These are phyloP conservation scores for Rhagonycha fulva DNA, from an alignment of 2,888 invertebrate species.

Conservation along the genomic window DNA sequence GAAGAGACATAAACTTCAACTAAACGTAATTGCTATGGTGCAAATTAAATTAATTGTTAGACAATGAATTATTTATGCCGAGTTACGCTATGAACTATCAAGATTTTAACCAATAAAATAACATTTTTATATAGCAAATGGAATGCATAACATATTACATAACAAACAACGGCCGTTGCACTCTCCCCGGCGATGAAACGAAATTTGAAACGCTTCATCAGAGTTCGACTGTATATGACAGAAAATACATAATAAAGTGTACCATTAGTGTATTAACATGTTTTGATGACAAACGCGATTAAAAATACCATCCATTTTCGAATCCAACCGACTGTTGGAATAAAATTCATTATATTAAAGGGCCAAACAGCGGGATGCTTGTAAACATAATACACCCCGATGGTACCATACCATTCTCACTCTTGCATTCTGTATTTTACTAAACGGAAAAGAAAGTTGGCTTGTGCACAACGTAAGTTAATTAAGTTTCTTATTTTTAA, in stretches of 20 bases:
- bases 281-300: not conserved
- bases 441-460: not conserved
- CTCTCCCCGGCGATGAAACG: not conserved
- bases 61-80: not conserved
- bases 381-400: not conserved
- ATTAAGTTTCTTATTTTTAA: not conserved
- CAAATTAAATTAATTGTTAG: not conserved
- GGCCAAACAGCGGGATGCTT: not conserved
- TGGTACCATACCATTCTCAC: not conserved
- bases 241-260: not conserved
- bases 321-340: not conserved
- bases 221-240: not conserved
- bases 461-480: not conserved
- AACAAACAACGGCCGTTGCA: not conserved
- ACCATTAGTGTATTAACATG: not conserved
- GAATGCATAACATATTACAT: not conserved
- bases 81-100: not conserved
- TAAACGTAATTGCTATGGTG: not conserved
- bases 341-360: not conserved
- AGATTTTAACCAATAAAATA: not conserved
- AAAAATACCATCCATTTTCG: not conserved
- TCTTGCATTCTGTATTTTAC: not conserved
- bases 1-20: not conserved
- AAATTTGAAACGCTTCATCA: not conserved
- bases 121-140: not conserved